Evolutionary conservation across 2,888 invertebrate species (phyloP), one percentile per base, ranked within the genome.

Genomic region (Metacarcinus magister): DNA sequence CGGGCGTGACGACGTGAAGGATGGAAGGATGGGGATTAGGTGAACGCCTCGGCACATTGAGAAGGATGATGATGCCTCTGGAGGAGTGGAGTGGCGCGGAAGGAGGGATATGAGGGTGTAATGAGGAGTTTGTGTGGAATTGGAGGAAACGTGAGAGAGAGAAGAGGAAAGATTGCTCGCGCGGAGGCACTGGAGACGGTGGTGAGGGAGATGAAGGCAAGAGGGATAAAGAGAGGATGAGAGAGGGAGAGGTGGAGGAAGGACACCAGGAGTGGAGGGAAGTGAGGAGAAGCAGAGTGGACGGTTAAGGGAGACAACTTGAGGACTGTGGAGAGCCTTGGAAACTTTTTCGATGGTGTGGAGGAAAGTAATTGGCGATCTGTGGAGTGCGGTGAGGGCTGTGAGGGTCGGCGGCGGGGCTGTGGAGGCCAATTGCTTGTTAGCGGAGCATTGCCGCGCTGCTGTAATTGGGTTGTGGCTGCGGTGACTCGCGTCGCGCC

Each of bases 391-490:
- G 48, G n/a, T n/a, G 39, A 10, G 93, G 60, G 93, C 3, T 32
- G 5, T 2, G 32, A 48, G 93, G 93, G 5, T 44, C 48, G 16
- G 16, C 28, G 67, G 93, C 32, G 60, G 8, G 54, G 32, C 48
- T 10, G 60, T 93, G 54, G 32, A 28, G 93, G 93, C 54, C 28
- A 89, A 90, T 94, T 13, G 91, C 60, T 54, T 95, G 95, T 95
- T 94, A 94, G 94, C 32, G 43, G 87, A 48, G 94, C 43, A 94
- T 82, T 94, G 94, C 87, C 75, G 32, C 39, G 87, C n/a, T 10
- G 32, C 43, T 67, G 46, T 95, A 95, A 95, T 95, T 95, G 95
- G 90, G 91, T 94, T 94, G 94, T 94, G 94, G 82, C 46, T 46
- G 32, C 39, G 54, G 93, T 39, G 60, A 39, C 60, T 60, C 93